Evolutionary conservation across 1,140 invertebrate genomes (phyloP), one percentile per base, ranked within the genome.

Genomic region (Penaeus chinensis): DNA sequence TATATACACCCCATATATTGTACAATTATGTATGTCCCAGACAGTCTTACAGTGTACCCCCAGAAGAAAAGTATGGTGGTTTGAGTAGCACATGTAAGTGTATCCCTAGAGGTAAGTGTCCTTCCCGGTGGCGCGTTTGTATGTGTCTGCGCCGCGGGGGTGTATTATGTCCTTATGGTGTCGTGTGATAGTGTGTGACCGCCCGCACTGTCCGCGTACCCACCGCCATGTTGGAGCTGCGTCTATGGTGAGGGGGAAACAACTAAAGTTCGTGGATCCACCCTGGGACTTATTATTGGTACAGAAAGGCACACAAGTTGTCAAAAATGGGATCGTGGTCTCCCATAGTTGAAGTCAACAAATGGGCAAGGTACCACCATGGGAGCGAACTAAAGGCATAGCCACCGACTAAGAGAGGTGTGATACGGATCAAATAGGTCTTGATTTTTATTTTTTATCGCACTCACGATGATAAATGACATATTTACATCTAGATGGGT

Each of bases 261-360:
- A 87, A 87, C 85, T 87, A 82, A 87, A 87, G 80, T 71, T 63
- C 42, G 71, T 77, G 74, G 85, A 77, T 79, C 85, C 71, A 74
- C 71, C 69, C 37, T 54, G 81, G 71, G 85, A 82, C 81, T 69
- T 87, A 63, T 82, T 82, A 87, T 82, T 76, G 83, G 80, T 87
- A 87, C 85, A 76, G 85, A 87, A 87, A 87, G 85, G 85, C 85
- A 87, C 85, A 87, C 85, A 87, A 87, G 85, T 87, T 87, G 85
- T 87, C 85, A 87, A 87, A 87, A 87, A 87, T 87, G 69, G 83
- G 83, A 76, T 85, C n/a, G 69, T 74, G 74, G 69, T 78, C 27
- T 77, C 83, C 83, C 83, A 85, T 65, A 42, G 83, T 85, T 85
- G 83, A 66, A 54, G 65, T 71, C 63, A 69, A 82, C 81, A 82